These are phyloP conservation scores for Leptinotarsa haldemani DNA, from an alignment of 2,888 invertebrate species.

Conservation along the genomic window DNA sequence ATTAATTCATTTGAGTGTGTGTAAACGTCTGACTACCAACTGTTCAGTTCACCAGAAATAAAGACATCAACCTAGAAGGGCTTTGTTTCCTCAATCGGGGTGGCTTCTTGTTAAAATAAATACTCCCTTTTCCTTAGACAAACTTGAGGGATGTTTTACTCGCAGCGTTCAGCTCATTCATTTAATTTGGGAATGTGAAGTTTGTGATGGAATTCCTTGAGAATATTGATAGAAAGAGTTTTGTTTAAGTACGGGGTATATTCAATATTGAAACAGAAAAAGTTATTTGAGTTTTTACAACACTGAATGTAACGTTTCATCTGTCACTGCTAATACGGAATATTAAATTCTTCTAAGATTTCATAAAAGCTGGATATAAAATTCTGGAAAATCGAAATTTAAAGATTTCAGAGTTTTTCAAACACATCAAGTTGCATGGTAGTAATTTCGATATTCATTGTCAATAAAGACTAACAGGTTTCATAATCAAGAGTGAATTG, in stretches of 20 bases:
- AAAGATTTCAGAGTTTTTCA: too few relatives aligned
- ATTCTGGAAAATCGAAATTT: too few relatives aligned
- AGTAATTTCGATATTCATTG: too few relatives aligned
- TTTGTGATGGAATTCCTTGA: conserved; percentile 13
- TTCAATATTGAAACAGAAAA: too few relatives aligned
- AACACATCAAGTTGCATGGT: too few relatives aligned
- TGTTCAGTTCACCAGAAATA: conserved; percentile 5
- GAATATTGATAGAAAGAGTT: neutral
- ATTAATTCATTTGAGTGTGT: conserved; percentile 20
- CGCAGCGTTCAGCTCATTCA: conserved; percentile 32
- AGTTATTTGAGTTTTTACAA: too few relatives aligned
- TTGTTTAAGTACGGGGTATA: neutral
- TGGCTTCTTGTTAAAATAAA: conserved; percentile 31
- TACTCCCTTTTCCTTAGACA: conserved; percentile 33
- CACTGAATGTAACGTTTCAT: too few relatives aligned
- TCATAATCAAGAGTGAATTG: too few relatives aligned
- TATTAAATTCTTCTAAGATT: too few relatives aligned
- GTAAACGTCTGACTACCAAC: conserved; percentile 19
- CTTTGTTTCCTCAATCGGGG: conserved; percentile 13
- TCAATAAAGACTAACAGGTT: too few relatives aligned
- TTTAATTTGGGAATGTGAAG: conserved; percentile 34
- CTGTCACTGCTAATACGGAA: too few relatives aligned
- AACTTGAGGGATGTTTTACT: conserved; percentile 35
- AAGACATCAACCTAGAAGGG: conserved; percentile 15
- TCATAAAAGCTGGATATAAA: too few relatives aligned